A percentile compares a stretch with the other conserved stretches of the same genome.
phyloP scores from a whole-genome alignment of 2,797 vertebrate genomes.

The Erpetoichthys calabaricus region DNA sequence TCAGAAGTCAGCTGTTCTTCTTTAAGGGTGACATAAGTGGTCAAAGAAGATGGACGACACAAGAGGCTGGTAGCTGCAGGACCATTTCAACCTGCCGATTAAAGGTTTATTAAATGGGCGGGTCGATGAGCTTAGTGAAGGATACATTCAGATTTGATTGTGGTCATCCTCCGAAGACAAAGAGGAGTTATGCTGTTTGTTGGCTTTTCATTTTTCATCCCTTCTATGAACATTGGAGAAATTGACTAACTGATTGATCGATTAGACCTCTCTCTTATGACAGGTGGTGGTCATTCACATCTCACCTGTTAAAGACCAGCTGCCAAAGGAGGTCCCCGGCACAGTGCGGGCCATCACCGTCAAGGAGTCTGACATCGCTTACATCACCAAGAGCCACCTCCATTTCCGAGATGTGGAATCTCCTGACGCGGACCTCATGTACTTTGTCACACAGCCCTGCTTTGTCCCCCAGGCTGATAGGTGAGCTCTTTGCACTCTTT shows the following conservation, averaged over 20 bases:
- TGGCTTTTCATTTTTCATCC: too few relatives aligned
- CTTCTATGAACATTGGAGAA: too few relatives aligned
- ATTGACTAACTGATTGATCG: background rate
- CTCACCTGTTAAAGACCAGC: constrained; percentile 53
- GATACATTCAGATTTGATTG: too few relatives aligned
- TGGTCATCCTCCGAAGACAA: too few relatives aligned
- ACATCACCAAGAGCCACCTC: constrained; percentile 47
- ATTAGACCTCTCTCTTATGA: constrained; percentile 4
- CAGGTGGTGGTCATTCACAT: constrained; percentile 47
- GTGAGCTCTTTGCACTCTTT: constrained; percentile 18
- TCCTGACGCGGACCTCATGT: constrained; percentile 47
- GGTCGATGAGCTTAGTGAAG: too few relatives aligned
- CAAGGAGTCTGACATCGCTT: constrained; percentile 53
- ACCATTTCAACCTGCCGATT: too few relatives aligned
- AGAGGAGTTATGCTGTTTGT: too few relatives aligned
- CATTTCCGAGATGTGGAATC: constrained; percentile 49
- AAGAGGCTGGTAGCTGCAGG: too few relatives aligned
- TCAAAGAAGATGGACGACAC: too few relatives aligned
- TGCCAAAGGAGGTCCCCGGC: constrained; percentile 42
- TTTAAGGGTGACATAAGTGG: too few relatives aligned
- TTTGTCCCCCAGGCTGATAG: constrained; percentile 39
- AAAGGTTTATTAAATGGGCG: too few relatives aligned
- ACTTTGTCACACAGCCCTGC: constrained; percentile 46
- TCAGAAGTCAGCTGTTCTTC: too few relatives aligned
- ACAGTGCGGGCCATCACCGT: constrained; percentile 40